A percentile compares a stretch with the other conserved stretches of the same genome.
phyloP scores from a whole-genome alignment of 2,888 invertebrate species.

The Fragum fragum region DNA sequence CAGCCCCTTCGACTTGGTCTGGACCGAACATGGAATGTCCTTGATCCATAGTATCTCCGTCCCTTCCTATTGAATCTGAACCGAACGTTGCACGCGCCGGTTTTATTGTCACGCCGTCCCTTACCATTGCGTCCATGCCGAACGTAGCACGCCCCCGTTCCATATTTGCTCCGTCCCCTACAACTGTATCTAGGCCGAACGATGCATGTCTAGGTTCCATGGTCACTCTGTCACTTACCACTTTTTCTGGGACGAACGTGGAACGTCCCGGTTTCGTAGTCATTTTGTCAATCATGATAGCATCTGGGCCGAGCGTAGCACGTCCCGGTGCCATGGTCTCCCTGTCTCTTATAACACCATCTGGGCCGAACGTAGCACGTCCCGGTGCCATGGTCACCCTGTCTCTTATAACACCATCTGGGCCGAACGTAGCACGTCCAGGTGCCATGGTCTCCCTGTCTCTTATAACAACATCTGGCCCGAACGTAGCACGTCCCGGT shows the following conservation, averaged over 20 bases:
- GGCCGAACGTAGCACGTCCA: background rate
- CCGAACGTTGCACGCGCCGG: background rate
- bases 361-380: background rate
- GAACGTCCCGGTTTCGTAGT: background rate
- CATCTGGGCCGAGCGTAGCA: background rate
- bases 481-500: background rate
- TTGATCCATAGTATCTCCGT: background rate
- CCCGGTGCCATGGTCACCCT: background rate
- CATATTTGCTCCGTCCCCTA: background rate
- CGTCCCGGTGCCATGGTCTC: background rate
- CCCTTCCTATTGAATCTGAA: background rate
- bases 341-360: background rate
- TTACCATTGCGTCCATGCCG: background rate
- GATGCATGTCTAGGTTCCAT: background rate
- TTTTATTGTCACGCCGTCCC: background rate
- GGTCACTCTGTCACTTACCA: background rate
- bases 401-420: background rate
- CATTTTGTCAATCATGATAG: background rate
- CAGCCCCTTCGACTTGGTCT: background rate
- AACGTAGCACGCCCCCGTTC: background rate
- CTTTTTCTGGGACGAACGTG: background rate
- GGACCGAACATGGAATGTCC: background rate
- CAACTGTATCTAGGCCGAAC: background rate
- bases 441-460: background rate
- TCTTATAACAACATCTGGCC: background rate